These are phyloP conservation scores for Perdix hodgsoniae DNA, from an alignment of 2,797 vertebrate species.

Conservation along the genomic window DNA sequence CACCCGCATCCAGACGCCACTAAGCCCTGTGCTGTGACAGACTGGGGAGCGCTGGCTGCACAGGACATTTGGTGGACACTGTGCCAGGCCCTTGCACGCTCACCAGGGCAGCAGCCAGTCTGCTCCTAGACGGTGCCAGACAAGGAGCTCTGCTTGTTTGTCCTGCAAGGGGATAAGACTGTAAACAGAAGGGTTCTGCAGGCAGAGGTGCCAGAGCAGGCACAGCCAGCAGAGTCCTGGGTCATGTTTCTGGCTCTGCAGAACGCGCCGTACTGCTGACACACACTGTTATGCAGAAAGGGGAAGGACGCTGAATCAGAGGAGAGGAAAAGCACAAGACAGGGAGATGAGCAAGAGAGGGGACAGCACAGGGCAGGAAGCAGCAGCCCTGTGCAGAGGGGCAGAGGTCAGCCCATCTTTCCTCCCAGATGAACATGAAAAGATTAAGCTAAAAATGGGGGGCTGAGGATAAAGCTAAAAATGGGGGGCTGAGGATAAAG, in stretches of 20 bases:
- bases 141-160: not conserved
- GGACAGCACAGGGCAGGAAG: not conserved
- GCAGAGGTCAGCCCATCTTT: not conserved
- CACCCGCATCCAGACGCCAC: not conserved
- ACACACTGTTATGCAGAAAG: not conserved
- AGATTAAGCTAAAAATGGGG: not conserved
- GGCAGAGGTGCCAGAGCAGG: not conserved
- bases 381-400: no score
- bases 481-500: not conserved
- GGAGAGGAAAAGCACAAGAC: not conserved
- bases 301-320: not conserved
- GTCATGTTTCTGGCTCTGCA: not conserved
- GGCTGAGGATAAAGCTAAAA: not conserved
- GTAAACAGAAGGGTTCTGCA: not conserved
- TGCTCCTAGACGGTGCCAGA: not conserved
- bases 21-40: not conserved
- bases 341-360: not conserved
- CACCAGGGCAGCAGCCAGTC: not conserved
- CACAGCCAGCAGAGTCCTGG: not conserved
- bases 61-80: not conserved
- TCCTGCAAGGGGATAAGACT: not conserved
- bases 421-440: not conserved
- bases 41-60: not conserved
- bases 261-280: not conserved
- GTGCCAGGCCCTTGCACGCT: not conserved